These are phyloP conservation scores for Festucalex cinctus DNA, from an alignment of 2,113 vertebrate species.

Conservation along the genomic window DNA sequence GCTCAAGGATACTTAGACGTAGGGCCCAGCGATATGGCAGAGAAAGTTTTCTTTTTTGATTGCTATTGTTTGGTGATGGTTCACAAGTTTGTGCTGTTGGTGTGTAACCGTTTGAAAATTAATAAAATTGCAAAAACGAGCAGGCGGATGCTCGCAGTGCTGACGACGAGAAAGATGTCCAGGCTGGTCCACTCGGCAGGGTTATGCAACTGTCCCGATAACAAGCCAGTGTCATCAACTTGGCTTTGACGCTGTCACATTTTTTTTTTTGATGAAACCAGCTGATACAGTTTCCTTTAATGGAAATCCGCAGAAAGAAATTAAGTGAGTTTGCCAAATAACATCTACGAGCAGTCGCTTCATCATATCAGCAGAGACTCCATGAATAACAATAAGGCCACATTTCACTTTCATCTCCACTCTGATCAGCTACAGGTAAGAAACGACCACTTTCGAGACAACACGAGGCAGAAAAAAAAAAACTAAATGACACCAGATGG, in stretches of 20 bases:
- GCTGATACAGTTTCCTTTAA: neutral
- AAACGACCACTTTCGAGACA: constrained; percentile 11
- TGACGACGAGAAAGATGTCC: neutral
- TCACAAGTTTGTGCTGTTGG: too few relatives aligned
- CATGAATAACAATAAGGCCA: constrained; percentile 57
- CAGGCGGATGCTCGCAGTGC: neutral
- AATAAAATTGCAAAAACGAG: too few relatives aligned
- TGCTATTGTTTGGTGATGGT: too few relatives aligned
- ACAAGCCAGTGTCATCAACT: neutral
- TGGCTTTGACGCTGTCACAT: neutral
- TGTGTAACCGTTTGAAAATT: too few relatives aligned
- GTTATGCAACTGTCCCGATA: neutral
- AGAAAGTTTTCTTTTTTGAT: too few relatives aligned
- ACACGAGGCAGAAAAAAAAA: constrained; percentile 19
- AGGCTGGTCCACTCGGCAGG: too few relatives aligned
- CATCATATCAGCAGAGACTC: constrained; percentile 37
- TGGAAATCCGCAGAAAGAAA: neutral
- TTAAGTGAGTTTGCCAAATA: constrained; percentile 54
- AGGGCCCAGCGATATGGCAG: too few relatives aligned
- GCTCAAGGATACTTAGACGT: too few relatives aligned
- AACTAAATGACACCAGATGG: constrained; percentile 36
- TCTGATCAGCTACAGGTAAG: constrained; percentile 34
- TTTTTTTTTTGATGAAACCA: neutral
- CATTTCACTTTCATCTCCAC: constrained; percentile 27
- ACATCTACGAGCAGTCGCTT: constrained; percentile 51